Evolutionary conservation across 2,888 invertebrate genomes (phyloP), one percentile per base, ranked within the genome.

Genomic region (Agrotis clavis): DNA sequence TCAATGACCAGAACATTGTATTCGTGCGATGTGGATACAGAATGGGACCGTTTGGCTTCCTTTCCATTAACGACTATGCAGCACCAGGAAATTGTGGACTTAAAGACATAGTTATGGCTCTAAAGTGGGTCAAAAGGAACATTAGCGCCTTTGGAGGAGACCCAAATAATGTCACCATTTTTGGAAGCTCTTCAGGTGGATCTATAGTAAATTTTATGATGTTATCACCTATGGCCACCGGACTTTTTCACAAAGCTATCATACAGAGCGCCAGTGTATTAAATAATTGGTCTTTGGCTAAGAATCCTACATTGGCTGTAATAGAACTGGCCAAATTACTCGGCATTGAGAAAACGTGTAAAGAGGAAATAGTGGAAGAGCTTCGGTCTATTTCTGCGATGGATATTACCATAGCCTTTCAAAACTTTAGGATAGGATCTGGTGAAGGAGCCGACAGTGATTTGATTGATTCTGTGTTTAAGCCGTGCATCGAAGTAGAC

Each of bases 51-150:
- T 93, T 96, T 74, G 96, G 96, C 51, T 96, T 95, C 82, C 89
- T 96, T 6, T 94, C 95, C 21, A 90, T 93, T 16, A 93, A 94
- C 81, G 93, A 95, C 65, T 90, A 94, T 50, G 87, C 89, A 54
- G 96, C 96, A 16, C 94, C 96, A 41, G 96, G 96, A 13, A 96
- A 96, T 77, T 89, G 90, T 78, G 96, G 96, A 18, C 84, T 96
- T 4, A 96, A 96, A 88, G 96, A 96, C 81, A 88, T 95, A 61
- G 92, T 95, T 0, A 86, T 94, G 88, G 96, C 95, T 21, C 82
- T 96, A 21, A 93, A 92, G 81, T 96, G 96, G 96, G 90, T 96
- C 7, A 91, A 96, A 84, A 90, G 81, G 65, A 96, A 96, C 70
- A 95, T 96, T 64, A 82, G 77, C n/a, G 65, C 71, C 25, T 96